Percentiles rank a stretch among this genome's conserved stretches.
These are phyloP conservation scores for Linurgus olivaceus DNA, from an alignment of 2,797 vertebrate genomes.

Conservation along the genomic window DNA sequence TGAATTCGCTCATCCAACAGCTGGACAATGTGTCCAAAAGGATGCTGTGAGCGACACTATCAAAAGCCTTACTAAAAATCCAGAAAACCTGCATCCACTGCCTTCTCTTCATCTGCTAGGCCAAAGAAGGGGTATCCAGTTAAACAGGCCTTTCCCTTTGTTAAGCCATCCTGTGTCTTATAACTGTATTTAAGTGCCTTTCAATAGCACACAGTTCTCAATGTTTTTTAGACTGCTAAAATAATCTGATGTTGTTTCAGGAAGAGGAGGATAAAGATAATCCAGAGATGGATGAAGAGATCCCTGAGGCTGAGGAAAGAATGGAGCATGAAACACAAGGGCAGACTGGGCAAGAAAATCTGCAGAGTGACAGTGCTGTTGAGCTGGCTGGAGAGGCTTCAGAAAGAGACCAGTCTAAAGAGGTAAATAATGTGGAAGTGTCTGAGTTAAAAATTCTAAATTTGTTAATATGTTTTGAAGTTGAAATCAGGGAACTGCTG, in stretches of 20 bases:
- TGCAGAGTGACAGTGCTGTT: slow-evolving; percentile 89
- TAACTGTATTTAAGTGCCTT: background rate
- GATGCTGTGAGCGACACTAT: background rate
- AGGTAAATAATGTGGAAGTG: slow-evolving; percentile 75
- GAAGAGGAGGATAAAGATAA: slow-evolving; percentile 75
- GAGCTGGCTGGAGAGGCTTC: slow-evolving; percentile 90
- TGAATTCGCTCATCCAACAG: background rate
- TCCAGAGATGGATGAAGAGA: slow-evolving; percentile 73
- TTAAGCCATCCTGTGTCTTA: background rate
- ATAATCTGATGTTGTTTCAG: slow-evolving; percentile 8
- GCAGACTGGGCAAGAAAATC: slow-evolving; percentile 86
- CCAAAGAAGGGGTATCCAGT: fast-evolving
- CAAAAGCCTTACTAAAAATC: background rate
- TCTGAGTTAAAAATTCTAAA: background rate
- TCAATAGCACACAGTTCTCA: background rate
- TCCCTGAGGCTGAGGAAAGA: slow-evolving; percentile 80
- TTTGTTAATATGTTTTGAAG: background rate
- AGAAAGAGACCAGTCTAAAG: slow-evolving; percentile 88
- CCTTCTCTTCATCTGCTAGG: background rate
- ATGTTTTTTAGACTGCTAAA: slow-evolving; percentile 43
- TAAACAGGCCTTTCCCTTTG: background rate
- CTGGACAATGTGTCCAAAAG: background rate
- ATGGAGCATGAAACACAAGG: slow-evolving; percentile 84
- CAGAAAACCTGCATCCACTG: background rate
- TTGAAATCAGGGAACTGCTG: background rate